These are phyloP conservation scores for Cecropterus lyciades DNA, from an alignment of 1,140 invertebrate species.

Conservation along the genomic window DNA sequence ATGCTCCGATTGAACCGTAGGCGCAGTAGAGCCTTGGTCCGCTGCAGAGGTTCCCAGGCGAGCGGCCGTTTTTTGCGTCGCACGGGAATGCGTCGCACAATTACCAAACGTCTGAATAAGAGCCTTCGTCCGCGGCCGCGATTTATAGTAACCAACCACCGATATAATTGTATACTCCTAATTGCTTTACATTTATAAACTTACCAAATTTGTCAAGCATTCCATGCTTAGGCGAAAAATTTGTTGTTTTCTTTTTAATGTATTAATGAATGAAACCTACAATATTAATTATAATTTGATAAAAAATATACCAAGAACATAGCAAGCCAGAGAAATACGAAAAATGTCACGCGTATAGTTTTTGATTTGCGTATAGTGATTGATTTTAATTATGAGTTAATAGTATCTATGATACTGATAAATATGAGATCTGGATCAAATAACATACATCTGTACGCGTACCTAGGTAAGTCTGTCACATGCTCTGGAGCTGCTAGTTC, in stretches of 20 bases:
- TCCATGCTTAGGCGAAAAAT: neutral
- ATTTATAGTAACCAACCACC: constrained; percentile 13
- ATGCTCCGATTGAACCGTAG: no score
- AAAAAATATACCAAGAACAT: no score
- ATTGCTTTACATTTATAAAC: constrained; percentile 17
- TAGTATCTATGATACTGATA: no score
- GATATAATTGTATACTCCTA: constrained; percentile 13
- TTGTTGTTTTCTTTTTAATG: no score
- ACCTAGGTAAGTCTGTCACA: neutral
- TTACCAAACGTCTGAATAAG: constrained; percentile 17
- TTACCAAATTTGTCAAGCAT: neutral
- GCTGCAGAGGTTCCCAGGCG: constrained; percentile 16
- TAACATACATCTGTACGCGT: neutral
- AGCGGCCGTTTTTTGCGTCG: constrained; percentile 13
- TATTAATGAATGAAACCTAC: no score
- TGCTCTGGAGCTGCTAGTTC: neutral
- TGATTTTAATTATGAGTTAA: no score
- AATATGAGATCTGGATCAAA: no score
- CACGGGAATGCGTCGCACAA: constrained; percentile 14
- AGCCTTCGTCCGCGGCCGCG: neutral
- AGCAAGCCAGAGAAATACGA: no score
- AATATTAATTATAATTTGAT: no score
- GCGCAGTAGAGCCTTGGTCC: no score
- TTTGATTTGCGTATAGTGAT: no score
- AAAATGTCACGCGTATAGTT: no score